Evolutionary conservation across 2,888 invertebrate species (phyloP), one percentile per base, ranked within the genome.

Genomic region (Ashinkailepas kermadecensis): DNA sequence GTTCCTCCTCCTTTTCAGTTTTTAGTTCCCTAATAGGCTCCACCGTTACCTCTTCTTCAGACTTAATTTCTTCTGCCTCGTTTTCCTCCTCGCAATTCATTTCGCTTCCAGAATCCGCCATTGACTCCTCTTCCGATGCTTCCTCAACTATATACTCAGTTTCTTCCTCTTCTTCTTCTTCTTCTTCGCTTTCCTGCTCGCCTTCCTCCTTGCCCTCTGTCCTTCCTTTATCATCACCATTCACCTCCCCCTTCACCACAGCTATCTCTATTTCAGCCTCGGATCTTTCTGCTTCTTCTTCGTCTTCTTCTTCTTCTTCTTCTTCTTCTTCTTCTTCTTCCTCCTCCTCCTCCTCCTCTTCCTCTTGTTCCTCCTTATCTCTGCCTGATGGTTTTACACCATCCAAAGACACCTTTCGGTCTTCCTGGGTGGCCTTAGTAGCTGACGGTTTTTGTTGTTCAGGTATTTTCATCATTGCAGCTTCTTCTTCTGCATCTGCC

Each of bases 41-140:
- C 39, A 39, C 39, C 39, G 39, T 39, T 39, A 39, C 39, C 39
- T 39, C 39, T 39, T 39, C 39, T 39, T 39, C 39, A 39, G 39
- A 39, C 1, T 39, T 39, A 39, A 1, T 39, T 64, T 2, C 64
- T n/a, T 21, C 64, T 18, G 21, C 9, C 7, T 64, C 78, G 89
- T 87, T 12, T 86, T 86, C 8, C 92, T 92, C 82, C 90, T 89
- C 21, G 93, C 87, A 0, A 91, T 91, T 88, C 93, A 92, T 1
- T 93, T 92, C 62, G 92, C 92, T 64, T 93, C 82, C 80, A 85
- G 85, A 39, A 39, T 39, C 39, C 39, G 39, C 39, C 39, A 39
- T 39, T 39, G 39, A 39, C 39, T 39, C 39, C 39, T 39, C 39
- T 39, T 39, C 39, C 39, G 4, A 39, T 39, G 39, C 39, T 39